Conservation (phyloP, 2,797 vertebrate species). For the Acrossocheilus wenchowensis region DNA sequence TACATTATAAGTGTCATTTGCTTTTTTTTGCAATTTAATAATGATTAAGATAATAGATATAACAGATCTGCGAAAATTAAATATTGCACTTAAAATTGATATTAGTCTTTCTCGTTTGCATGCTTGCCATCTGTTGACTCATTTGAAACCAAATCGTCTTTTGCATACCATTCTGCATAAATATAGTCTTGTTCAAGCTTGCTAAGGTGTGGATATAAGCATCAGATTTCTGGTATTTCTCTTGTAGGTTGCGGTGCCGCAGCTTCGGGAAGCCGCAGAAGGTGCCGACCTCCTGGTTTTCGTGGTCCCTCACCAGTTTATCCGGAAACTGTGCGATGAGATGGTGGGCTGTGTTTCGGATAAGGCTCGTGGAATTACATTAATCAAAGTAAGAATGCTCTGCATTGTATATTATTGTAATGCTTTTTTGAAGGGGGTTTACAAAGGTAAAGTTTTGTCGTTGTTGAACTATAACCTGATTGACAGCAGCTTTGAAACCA, state of each 20-base stretch:
- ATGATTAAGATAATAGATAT: not conserved
- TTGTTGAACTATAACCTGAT: not conserved
- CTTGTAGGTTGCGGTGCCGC: constrained; percentile 83
- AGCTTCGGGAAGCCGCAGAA: constrained; percentile 83
- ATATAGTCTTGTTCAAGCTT: not conserved
- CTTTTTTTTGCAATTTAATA: not conserved
- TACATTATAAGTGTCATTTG: not conserved
- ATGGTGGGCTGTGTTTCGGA: constrained; percentile 82
- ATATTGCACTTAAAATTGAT: not conserved
- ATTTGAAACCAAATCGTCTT: not conserved
- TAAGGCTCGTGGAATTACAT: constrained; percentile 85
- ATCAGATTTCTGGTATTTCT: not conserved
- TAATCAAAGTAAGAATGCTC: constrained; percentile 85
- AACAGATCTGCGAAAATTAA: too few species aligned
- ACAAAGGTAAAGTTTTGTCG: not conserved
- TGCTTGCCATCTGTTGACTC: not conserved
- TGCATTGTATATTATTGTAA: not conserved
- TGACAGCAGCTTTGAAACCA: not conserved
- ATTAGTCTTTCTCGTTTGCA: not conserved
- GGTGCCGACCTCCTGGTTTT: constrained; percentile 90
- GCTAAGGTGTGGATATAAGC: not conserved
- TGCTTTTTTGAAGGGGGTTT: not conserved
- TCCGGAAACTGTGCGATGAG: constrained; percentile 87
- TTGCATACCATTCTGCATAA: not conserved
- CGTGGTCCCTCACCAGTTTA: constrained; percentile 93